Conservation (phyloP, 2,888 invertebrate species). For the Drosophila sordidula region DNA sequence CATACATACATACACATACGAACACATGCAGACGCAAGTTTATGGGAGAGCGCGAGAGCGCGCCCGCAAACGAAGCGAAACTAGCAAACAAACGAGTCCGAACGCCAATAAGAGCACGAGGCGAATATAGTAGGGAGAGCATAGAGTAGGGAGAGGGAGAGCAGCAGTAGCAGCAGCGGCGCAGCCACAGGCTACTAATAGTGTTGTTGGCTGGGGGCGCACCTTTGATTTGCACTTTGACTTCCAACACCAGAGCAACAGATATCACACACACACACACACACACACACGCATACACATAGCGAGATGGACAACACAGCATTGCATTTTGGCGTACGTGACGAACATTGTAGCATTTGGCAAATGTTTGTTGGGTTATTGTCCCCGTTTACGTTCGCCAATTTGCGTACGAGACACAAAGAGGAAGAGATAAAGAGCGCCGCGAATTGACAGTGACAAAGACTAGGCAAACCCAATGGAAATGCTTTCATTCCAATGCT, state of each 20-base stretch:
- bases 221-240: slow-evolving; percentile 62
- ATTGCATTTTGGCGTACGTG: slow-evolving; percentile 65
- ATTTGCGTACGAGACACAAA: slow-evolving; percentile 67
- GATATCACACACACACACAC: slow-evolving; percentile 25
- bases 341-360: slow-evolving; percentile 47
- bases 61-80: slow-evolving; percentile 28
- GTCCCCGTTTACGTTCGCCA: slow-evolving; percentile 68
- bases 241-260: slow-evolving; percentile 42
- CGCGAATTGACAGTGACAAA: slow-evolving; percentile 35
- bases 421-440: slow-evolving; percentile 51
- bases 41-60: slow-evolving; percentile 16
- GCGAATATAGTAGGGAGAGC: slow-evolving; percentile 8
- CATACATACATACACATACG: slow-evolving; percentile 17
- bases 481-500: slow-evolving; percentile 53
- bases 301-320: slow-evolving; percentile 13
- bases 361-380: slow-evolving; percentile 72
- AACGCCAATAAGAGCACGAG: slow-evolving; percentile 9
- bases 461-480: slow-evolving; percentile 50
- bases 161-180: neutral
- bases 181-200: slow-evolving; percentile 21
- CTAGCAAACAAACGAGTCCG: slow-evolving; percentile 16
- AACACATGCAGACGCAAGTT: slow-evolving; percentile 20
- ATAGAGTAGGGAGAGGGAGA: slow-evolving; percentile 1
- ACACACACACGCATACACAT: slow-evolving; percentile 7
- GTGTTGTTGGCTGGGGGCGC: slow-evolving; percentile 31